Base-by-base conservation (phyloP, 2,888 invertebrate genomes). In the Drosophila affinis region DNA sequence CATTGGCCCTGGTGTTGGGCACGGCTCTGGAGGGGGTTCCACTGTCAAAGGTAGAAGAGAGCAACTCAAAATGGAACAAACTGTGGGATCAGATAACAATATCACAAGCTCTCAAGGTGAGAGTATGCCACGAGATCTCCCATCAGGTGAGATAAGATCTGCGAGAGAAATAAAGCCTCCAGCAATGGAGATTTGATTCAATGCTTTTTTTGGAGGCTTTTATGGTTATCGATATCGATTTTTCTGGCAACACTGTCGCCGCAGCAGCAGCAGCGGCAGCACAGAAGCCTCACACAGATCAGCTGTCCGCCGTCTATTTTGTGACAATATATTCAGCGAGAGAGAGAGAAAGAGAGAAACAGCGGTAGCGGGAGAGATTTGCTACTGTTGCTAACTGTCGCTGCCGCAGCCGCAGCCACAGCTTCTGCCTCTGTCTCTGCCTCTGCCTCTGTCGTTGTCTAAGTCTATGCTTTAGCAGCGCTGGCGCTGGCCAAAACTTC, bases 401-500 rank as follows among this genome's bases (percentile, higher is more conserved):
- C 27, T 21, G 55, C 39, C 29, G 32, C 32, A 9, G 29, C 9
- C 32, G 32, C 32, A 47, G 54, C 18, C 29, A 10, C 17, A 53
- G 46, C 39, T 44, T 45, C 62, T 14, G 52, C 24, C 24, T 32
- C 59, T 14, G 52, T 18, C 24, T 32, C 59, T 52, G 58, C 45
- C 44, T 45, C 56, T 12, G 45, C 34, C 18, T 47, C 45, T 47
- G 62, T 14, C 52, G 62, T 58, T 58, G 55, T 61, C 58, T 51
- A 63, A 57, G 72, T 81, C 78, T 51, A 67, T 75, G 70, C 78
- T 84, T 52, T 59, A 56, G 72, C 39, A 39, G 39, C 39, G n/a
- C 34, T 18, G 18, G 2, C 21, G 21, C 21, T 32, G 46, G 24
- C 54, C 61, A 62, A 89, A 89, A 86, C 89, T 89, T 87, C 82